A percentile compares a stretch with the other conserved stretches of the same genome.
phyloP scores from a whole-genome alignment of 1,140 invertebrate species.

The Augochlora pura region DNA sequence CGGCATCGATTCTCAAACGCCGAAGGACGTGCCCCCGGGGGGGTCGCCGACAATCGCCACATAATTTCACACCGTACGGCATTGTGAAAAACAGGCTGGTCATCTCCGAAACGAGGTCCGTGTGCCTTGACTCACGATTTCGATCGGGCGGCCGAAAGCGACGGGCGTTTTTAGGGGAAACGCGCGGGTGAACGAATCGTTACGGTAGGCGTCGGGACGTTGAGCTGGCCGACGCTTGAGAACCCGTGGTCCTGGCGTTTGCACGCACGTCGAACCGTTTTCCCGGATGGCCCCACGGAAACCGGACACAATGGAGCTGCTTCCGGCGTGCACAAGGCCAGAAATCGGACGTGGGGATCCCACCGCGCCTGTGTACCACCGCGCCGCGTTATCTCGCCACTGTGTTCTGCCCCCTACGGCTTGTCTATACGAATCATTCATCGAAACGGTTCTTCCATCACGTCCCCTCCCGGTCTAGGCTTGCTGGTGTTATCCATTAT shows the following conservation, averaged over 20 bases:
- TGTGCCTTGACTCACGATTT: not conserved
- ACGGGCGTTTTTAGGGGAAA: no score
- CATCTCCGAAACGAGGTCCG: not conserved
- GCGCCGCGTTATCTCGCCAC: conserved; percentile 24
- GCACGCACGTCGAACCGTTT: conserved; percentile 66
- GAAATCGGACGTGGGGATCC: conserved; percentile 65
- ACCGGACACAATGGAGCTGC: conserved; percentile 74
- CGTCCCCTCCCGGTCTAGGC: conserved; percentile 16
- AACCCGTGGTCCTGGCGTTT: conserved; percentile 27
- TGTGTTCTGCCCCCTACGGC: conserved; percentile 54
- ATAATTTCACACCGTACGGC: not conserved
- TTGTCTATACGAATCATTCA: conserved; percentile 52
- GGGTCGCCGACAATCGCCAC: not conserved
- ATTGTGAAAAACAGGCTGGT: no score
- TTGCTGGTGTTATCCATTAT: conserved; percentile 52
- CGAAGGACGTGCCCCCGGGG: not conserved
- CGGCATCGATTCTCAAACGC: conserved; percentile 36
- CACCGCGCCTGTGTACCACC: conserved; percentile 44
- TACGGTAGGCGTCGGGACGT: no score
- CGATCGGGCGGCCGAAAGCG: no score
- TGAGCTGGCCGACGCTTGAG: conserved; percentile 10
- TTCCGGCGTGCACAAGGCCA: conserved; percentile 77
- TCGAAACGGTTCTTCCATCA: conserved; percentile 52
- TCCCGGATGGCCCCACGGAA: conserved; percentile 79
- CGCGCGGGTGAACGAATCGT: no score